Evolutionary conservation across 2,797 vertebrate species (phyloP), one percentile per base, ranked within the genome.

Genomic region (Eleutherodactylus coqui): DNA sequence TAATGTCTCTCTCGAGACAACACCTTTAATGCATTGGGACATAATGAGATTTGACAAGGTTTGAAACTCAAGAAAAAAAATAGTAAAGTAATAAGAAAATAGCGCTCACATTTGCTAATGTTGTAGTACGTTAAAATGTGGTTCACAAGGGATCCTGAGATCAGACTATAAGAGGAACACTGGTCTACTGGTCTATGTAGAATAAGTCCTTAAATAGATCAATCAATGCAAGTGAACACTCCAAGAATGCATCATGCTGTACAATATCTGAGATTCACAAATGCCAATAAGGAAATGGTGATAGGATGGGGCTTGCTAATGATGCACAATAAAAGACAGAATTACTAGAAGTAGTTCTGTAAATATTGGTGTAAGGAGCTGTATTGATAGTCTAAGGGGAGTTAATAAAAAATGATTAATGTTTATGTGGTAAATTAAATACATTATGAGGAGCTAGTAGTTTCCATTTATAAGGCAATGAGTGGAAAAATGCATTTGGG

Each of bases 401-500:
- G 38, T 45, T 43, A 73, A 36, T 51, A 53, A 76, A 53, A 29
- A 76, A 76, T 51, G 47, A 75, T 53, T 21, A 76, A 77, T 55
- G 32, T 14, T n/a, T n/a, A 2, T 38, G 21, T 77, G 75, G n/a
- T 58, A 58, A 34, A 55, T 38, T n/a, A 19, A 38, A 45, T 24
- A 58, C 43, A 38, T 51, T 47, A 80, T 47, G 34, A 67, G 24
- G 29, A 69, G 32, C 45, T 49, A 14, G 29, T 34, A 36, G 10
- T 69, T n/a, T 49, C 29, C 1, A 24, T 36, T 69, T 36, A 70
- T 70, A 38, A 41, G 7, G 47, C 62, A 69, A n/a, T 70, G 24
- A 38, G 32, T 81, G 29, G 32, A 82, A 82, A 64, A 82, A 82
- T 82, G 47, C 32, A 53, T 70, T 82, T 82, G 64, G 79, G 64